A percentile compares a stretch with the other conserved stretches of the same genome.
These are phyloP conservation scores for Acleris emargana DNA, from an alignment of 2,888 invertebrate species.

Conservation along the genomic window DNA sequence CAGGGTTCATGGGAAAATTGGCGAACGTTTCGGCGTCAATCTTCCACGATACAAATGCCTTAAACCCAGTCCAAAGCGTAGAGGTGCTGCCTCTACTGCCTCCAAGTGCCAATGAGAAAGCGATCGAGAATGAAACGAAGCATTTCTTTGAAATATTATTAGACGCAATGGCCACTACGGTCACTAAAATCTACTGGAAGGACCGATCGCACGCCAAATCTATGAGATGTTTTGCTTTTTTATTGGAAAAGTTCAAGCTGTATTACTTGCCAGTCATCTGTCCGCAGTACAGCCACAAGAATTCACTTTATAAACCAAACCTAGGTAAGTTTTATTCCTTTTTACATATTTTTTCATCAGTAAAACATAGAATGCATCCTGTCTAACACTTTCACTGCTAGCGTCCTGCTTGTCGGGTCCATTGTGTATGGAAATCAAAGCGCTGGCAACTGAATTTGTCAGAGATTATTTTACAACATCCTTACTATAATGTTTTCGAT, in stretches of 20 bases:
- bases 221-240: conserved; percentile 93
- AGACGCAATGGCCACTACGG: conserved; percentile 95
- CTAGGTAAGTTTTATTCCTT: conserved; percentile 82
- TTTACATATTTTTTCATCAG: background rate
- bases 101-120: conserved; percentile 92
- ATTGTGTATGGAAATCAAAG: too few relatives aligned
- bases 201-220: conserved; percentile 92
- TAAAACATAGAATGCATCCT: too few relatives aligned
- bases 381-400: too few relatives aligned
- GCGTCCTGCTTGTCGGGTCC: too few relatives aligned
- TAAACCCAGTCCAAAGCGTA: conserved; percentile 90
- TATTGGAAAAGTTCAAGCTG: conserved; percentile 95
- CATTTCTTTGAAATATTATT: conserved; percentile 94
- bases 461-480: too few relatives aligned
- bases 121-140: conserved; percentile 92
- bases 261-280: conserved; percentile 96
- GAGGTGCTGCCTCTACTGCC: conserved; percentile 92
- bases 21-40: conserved; percentile 85
- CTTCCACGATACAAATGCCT: conserved; percentile 88
- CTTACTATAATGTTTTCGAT: too few relatives aligned
- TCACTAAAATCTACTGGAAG: conserved; percentile 95
- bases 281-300: conserved; percentile 91
- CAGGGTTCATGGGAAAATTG: conserved; percentile 83
- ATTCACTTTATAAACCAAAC: conserved; percentile 92
- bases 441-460: too few relatives aligned